phyloP scores from a whole-genome alignment of 1,140 invertebrate genomes.

The Harpegnathos saltator region DNA sequence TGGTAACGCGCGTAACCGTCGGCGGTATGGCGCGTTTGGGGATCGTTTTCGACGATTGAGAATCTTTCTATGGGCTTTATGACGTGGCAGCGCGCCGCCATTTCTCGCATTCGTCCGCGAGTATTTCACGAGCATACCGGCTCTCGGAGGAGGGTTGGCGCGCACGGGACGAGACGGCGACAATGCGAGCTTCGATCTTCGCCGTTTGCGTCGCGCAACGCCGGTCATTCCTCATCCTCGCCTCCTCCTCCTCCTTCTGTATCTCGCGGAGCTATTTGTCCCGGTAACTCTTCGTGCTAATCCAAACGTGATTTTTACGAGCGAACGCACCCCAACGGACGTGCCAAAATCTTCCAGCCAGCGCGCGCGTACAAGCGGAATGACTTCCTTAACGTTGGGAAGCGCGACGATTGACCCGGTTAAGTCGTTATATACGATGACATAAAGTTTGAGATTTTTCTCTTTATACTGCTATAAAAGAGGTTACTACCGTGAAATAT shows the following conservation, averaged over 20 bases:
- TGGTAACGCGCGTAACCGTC: slow-evolving; percentile 41
- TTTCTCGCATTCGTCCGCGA: background rate
- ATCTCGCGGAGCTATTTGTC: slow-evolving; percentile 47
- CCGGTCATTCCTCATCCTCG: slow-evolving; percentile 41
- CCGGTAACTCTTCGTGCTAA: slow-evolving; percentile 56
- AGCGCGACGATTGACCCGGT: slow-evolving; percentile 48
- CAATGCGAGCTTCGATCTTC: slow-evolving; percentile 40
- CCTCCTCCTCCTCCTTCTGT: slow-evolving; percentile 2
- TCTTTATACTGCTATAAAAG: background rate
- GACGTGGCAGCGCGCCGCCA: slow-evolving; percentile 34
- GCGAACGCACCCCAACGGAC: slow-evolving; percentile 24
- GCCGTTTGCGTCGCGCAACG: slow-evolving; percentile 28
- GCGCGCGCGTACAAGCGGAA: slow-evolving; percentile 54
- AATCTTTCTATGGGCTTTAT: slow-evolving; percentile 56
- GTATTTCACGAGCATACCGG: background rate
- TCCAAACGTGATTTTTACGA: slow-evolving; percentile 60
- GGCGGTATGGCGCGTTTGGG: slow-evolving; percentile 23
- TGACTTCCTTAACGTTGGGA: slow-evolving; percentile 45
- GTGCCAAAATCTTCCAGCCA: slow-evolving; percentile 24
- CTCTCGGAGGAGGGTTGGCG: background rate
- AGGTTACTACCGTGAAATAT: background rate
- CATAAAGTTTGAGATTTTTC: slow-evolving; percentile 36
- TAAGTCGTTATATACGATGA: slow-evolving; percentile 27
- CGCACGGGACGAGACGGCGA: background rate
- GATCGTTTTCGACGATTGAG: slow-evolving; percentile 54